Evolutionary conservation across 53 echinoderm and acorn worm species (phyloP), one percentile per base, ranked within the genome.

Genomic region (Glandiceps talaboti): DNA sequence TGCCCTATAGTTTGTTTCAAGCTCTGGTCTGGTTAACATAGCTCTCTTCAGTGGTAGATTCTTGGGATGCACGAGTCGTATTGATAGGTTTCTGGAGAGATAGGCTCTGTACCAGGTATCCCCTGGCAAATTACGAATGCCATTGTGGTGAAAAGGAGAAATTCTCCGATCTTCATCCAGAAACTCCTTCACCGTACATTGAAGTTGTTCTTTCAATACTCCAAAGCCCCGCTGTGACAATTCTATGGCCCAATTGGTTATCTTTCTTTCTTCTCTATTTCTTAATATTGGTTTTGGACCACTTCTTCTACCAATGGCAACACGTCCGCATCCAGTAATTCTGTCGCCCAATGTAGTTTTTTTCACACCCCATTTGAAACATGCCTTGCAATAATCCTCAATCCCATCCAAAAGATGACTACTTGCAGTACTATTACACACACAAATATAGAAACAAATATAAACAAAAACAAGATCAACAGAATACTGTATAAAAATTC

Each of bases 161-260:
- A 45, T 20, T 28, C 82, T 75, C 28, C 32, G 74, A 25, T 82
- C 82, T 29, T 75, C 74, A 27, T 0, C 28, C 0, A 75, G n/a
- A 28, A 74, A 26, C 30, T 27, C 31, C 31, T 81, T 30, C 0
- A 81, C 31, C 27, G 74, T 30, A 73, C 74, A n/a, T 1, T 32
- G 26, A n/a, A 82, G 32, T 0, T 32, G 25, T 28, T 33, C 32
- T 0, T 32, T 32, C 25, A 32, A 75, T 30, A 82, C 25, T 32
- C 82, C 82, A 74, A 82, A 75, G 6, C 82, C 82, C 27, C 75
- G 31, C 75, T 82, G 74, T 74, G 82, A 74, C 74, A 82, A 33
- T 32, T 82, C 82, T 28, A 33, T 29, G 0, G 75, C 14, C 82
- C 82, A 82, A 1, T 30, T 75, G 25, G 82, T 30, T 29, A 82